Percentiles rank a stretch among this genome's conserved stretches.
These are phyloP conservation scores for Sminthurinus aureus DNA, from an alignment of 2,888 invertebrate species.

Conservation along the genomic window DNA sequence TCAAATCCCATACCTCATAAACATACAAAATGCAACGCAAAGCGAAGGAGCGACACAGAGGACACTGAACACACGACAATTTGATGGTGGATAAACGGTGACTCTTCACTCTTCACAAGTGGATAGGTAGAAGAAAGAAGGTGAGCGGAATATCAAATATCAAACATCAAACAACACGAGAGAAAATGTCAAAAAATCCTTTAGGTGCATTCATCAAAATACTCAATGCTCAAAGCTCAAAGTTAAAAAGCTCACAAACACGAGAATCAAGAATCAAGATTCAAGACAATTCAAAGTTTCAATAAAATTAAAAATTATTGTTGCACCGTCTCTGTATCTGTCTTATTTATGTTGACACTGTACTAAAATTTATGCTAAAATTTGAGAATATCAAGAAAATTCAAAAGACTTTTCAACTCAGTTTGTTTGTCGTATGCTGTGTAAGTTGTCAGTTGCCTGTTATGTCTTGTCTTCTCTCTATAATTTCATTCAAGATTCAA, in stretches of 20 bases:
- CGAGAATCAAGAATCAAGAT: background rate
- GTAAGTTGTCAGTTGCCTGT: background rate
- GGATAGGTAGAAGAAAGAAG: background rate
- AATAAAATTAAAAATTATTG: too few species aligned
- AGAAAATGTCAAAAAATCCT: background rate
- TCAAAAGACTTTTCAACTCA: background rate
- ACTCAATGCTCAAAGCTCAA: background rate
- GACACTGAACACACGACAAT: background rate
- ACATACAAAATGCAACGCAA: too few species aligned
- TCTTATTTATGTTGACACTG: too few species aligned
- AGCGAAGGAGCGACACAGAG: background rate
- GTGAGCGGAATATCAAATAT: conserved; percentile 14
- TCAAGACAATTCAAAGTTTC: too few species aligned
- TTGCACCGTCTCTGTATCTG: too few species aligned
- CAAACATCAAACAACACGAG: background rate
- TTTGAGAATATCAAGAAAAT: too few species aligned
- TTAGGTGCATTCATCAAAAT: background rate
- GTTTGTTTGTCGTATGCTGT: background rate
- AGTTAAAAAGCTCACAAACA: background rate
- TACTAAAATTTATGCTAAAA: too few species aligned
- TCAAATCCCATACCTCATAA: too few species aligned
- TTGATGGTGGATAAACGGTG: background rate
- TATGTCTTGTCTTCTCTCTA: background rate
- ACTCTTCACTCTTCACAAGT: background rate
- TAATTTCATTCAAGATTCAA: background rate